Evolutionary conservation across 2,888 invertebrate genomes (phyloP).

Genomic region (Aleiodes testaceus): DNA sequence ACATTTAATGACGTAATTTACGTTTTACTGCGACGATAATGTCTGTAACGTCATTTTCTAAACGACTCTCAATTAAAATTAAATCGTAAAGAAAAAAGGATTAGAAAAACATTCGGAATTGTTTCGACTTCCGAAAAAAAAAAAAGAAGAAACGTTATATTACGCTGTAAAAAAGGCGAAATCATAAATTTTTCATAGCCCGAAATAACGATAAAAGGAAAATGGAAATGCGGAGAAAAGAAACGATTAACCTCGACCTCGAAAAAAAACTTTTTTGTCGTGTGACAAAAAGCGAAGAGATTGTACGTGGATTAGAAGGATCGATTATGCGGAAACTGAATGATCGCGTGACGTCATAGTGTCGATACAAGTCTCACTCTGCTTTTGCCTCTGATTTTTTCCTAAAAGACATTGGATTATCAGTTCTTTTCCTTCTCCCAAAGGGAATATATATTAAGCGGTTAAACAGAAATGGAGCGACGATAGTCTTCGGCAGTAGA

Average conservation of each 20-base stretch:
- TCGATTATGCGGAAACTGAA: conserved; percentile 29
- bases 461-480: neutral
- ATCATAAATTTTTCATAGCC: no score
- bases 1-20: neutral
- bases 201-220: no score
- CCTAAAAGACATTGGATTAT: neutral
- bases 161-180: no score
- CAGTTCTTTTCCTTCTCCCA: neutral
- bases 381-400: neutral
- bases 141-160: neutral
- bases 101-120: no score
- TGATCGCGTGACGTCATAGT: conserved; percentile 18
- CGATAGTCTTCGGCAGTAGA: conserved; percentile 19
- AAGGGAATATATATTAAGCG: neutral
- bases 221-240: neutral
- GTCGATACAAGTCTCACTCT: neutral
- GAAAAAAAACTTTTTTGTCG: neutral
- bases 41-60: conserved; percentile 1
- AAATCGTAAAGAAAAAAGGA: neutral
- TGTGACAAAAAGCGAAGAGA: conserved; percentile 10
- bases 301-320: conserved; percentile 13
- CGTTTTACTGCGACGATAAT: neutral
- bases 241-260: conserved; percentile 24
- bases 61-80: conserved; percentile 8
- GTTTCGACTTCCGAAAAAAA: no score